Base-by-base conservation (phyloP, 2,888 invertebrate genomes). In the Cryptus armator region DNA sequence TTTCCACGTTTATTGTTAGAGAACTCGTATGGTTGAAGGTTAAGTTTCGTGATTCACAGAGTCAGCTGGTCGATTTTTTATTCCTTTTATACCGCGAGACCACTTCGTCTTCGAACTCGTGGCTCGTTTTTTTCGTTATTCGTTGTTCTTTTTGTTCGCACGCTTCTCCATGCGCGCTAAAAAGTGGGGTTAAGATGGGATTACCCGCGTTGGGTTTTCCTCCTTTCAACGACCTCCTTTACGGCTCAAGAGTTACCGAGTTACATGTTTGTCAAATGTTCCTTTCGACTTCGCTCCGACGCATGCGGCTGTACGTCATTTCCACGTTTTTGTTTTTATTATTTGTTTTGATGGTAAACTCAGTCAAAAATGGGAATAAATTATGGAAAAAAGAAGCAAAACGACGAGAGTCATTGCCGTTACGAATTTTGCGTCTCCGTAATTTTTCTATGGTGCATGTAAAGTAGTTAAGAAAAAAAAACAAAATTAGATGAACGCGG, bases 31-130 rank as follows among this genome's bases (percentile, higher is more conserved):
- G 44, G 56, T 43, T 64, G 53, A 79, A 76, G 85, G 85, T 56
- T 67, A 46, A 67, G 64, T 67, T 71, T 71, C n/a, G 67, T 85
- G 85, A 85, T 82, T 85, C 85, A 85, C 64, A 51, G 5, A 37
- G 16, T 48, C 81, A 74, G 78, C 62, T 74, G 81, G 62, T 76
- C 14, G 59, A 67, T 48, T 24, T 53, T 77, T 72, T 78, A 37
- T 46, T 72, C 56, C 37, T 72, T 72, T 67, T 48, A 48, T 43
- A 6, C 53, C 7, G 16, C 53, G 24, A n/a, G 37, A 48, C 14
- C 19, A 6, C 14, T 48, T 59, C 29, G 29, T 29, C 14, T 59
- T 59, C 59, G 4, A 10, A 14, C 19, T 16, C 67, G 19, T 29
- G 48, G 37, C 66, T 80, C 29, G 14, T 24, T n/a, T 59, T 16